Evolutionary conservation across 2,113 vertebrate species (phyloP), one percentile per base, ranked within the genome.

Genomic region (Sylvia atricapilla): DNA sequence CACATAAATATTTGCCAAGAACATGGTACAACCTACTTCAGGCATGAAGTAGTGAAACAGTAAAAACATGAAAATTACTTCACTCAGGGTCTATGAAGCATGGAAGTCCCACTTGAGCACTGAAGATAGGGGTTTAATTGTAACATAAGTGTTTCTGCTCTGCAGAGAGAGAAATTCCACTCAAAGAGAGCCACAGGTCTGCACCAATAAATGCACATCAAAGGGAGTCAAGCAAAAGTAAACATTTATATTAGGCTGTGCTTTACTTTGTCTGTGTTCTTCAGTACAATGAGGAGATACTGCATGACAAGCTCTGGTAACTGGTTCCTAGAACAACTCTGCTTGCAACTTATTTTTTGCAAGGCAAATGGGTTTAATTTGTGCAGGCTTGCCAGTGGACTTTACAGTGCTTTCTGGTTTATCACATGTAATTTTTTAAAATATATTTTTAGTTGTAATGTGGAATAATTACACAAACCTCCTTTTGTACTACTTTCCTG

Each of bases 91-190:
- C 76, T 86, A 8, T 53, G 55, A 53, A 59, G 76, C 30, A 23
- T 18, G 44, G 37, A 92, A 84, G 84, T 74, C 52, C 49, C 44
- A 67, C 73, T 28, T 78, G 39, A 84, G 53, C 43, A 39, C 33
- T 50, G 76, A 55, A 95, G 90, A 90, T 31, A 77, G 37, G 19
- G 20, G 30, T 90, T 93, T 91, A 92, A 92, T 92, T 95, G 86
- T 72, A 70, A 80, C 37, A 5, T 28, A 64, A 90, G 11, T 70
- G 44, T 89, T 95, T 84, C 56, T 90, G 15, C 83, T 77, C 60
- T 87, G 33, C 43, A 80, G 33, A 94, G 52, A 80, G 28, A 77
- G 30, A 90, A 70, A 92, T 86, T 88, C 56, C 27, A 63, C 73
- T 47, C 67, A 70, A 81, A 66, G 47, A 67, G 56, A 93, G 47